Conservation (phyloP, 2,888 invertebrate genomes). For the Petrolisthes manimaculis region DNA sequence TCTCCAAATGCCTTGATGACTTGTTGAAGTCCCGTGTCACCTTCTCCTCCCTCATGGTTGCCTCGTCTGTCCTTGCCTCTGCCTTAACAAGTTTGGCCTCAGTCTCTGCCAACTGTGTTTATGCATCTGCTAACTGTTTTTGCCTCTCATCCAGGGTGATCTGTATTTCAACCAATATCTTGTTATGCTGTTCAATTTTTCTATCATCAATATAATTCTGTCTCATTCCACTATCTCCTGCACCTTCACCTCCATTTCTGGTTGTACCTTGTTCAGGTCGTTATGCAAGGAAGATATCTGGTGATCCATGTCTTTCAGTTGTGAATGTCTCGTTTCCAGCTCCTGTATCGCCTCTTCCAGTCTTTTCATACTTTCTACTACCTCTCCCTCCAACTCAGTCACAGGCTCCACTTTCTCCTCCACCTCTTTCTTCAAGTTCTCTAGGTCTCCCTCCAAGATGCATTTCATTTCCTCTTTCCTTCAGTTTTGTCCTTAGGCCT, state of each 20-base stretch:
- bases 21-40: conserved; percentile 74
- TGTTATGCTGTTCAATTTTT: conserved; percentile 67
- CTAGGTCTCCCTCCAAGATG: conserved; percentile 53
- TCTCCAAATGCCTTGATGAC: conserved; percentile 72
- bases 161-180: conserved; percentile 68
- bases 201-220: conserved; percentile 67
- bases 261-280: conserved; percentile 67
- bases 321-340: conserved; percentile 66
- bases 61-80: conserved; percentile 70
- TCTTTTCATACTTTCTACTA: conserved; percentile 62
- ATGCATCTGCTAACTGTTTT: conserved; percentile 72
- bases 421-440: conserved; percentile 66
- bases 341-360: conserved; percentile 62
- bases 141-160: conserved; percentile 71
- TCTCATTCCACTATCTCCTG: conserved; percentile 67
- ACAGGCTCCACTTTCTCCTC: conserved; percentile 67
- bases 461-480: conserved; percentile 44
- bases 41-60: conserved; percentile 69
- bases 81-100: conserved; percentile 71
- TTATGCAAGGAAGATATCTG: conserved; percentile 69
- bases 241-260: conserved; percentile 67
- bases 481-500: conserved; percentile 59
- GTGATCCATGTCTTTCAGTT: conserved; percentile 69
- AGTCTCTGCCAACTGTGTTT: conserved; percentile 72
- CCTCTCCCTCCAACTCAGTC: conserved; percentile 62